Conservation (phyloP, 1,140 invertebrate genomes). For the Caerostris darwini region DNA sequence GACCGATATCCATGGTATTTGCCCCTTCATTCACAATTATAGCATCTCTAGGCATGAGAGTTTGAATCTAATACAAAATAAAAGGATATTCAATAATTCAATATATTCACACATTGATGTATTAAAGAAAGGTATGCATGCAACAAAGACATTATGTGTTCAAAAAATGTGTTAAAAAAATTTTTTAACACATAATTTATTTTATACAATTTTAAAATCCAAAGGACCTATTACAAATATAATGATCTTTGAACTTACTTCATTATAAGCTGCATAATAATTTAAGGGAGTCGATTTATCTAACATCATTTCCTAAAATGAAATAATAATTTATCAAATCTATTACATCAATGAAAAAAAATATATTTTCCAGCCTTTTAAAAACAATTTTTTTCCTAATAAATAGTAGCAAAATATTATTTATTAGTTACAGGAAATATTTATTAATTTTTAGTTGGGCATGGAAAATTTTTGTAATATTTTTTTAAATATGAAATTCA, state of each 20-base stretch:
- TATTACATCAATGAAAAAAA: background rate
- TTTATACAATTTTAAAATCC: too few species aligned
- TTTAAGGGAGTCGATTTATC: constrained; percentile 91
- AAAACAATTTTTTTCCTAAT: background rate
- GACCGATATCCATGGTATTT: constrained; percentile 97
- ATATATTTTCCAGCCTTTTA: background rate
- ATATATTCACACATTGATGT: background rate
- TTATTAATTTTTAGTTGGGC: too few species aligned
- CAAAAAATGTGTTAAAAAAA: too few species aligned
- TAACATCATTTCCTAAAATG: constrained; percentile 84
- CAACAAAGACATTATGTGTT: too few species aligned
- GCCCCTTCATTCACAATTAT: constrained; percentile 98
- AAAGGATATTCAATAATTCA: constrained; percentile 21
- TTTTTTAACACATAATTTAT: too few species aligned
- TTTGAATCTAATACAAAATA: constrained; percentile 79
- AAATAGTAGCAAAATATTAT: too few species aligned
- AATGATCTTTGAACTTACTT: constrained; percentile 81
- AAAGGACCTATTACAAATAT: background rate
- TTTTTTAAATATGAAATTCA: too few species aligned
- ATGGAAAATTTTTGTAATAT: too few species aligned
- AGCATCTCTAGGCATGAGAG: constrained; percentile 85
- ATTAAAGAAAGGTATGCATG: too few species aligned
- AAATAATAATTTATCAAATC: background rate
- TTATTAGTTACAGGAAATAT: too few species aligned
- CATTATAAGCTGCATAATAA: constrained; percentile 95